phyloP scores from a whole-genome alignment of 2,888 invertebrate species.

The Volucella bombylans region DNA sequence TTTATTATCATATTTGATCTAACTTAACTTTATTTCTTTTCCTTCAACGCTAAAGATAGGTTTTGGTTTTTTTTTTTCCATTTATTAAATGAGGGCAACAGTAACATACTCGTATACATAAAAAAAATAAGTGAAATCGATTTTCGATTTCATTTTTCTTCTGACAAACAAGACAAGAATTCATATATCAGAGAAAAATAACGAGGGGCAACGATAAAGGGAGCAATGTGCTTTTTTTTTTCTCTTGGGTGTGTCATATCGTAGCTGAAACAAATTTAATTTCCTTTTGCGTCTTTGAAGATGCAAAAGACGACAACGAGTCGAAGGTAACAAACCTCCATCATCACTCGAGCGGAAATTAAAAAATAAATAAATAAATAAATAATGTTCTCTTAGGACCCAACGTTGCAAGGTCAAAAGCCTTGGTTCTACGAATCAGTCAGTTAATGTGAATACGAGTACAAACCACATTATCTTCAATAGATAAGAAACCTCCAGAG shows the following conservation, averaged over 20 bases:
- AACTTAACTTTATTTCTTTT: slow-evolving; percentile 66
- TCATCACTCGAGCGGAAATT: slow-evolving; percentile 66
- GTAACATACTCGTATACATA: slow-evolving; percentile 19
- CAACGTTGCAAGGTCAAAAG: slow-evolving; percentile 67
- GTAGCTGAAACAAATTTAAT: slow-evolving; percentile 71
- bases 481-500: slow-evolving; percentile 38
- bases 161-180: slow-evolving; percentile 18
- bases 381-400: slow-evolving; percentile 49
- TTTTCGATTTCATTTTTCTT: slow-evolving; percentile 69
- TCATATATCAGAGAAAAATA: slow-evolving; percentile 27
- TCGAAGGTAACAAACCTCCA: slow-evolving; percentile 21
- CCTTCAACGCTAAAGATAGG: slow-evolving; percentile 30
- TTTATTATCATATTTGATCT: slow-evolving; percentile 36
- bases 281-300: slow-evolving; percentile 72
- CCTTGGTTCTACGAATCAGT: slow-evolving; percentile 56
- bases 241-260: slow-evolving; percentile 60
- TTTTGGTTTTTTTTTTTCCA: slow-evolving; percentile 17
- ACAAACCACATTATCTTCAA: slow-evolving; percentile 47
- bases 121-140: slow-evolving; percentile 71
- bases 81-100: slow-evolving; percentile 36
- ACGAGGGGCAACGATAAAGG: neutral
- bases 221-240: neutral
- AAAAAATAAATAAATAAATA: slow-evolving; percentile 45
- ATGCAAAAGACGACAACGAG: slow-evolving; percentile 57
- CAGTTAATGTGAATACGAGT: slow-evolving; percentile 25